These are phyloP conservation scores for Cryptocephalus primarius DNA, from an alignment of 2,888 invertebrate species.

Conservation along the genomic window DNA sequence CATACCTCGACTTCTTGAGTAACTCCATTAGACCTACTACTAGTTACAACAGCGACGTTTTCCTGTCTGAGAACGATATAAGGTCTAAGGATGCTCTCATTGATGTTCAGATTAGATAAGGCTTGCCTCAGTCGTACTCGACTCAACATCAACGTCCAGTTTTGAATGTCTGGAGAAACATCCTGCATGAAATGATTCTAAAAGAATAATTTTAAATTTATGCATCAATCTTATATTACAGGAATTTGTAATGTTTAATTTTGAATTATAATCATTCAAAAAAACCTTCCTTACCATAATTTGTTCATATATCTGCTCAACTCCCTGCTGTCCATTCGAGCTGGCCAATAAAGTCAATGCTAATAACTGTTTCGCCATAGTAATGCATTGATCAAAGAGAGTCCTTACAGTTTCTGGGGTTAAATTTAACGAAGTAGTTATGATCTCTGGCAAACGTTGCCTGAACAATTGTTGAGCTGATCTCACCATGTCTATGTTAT, in stretches of 20 bases:
- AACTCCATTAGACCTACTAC: conserved; percentile 2
- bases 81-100: conserved; percentile 25
- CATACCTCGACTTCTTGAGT: conserved; percentile 15
- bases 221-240: neutral
- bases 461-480: conserved; percentile 29
- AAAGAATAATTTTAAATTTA: conserved; percentile 5
- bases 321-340: conserved; percentile 33
- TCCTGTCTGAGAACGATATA: conserved; percentile 23
- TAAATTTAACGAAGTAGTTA: conserved; percentile 20
- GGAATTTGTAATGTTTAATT: neutral
- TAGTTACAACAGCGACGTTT: neutral
- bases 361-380: conserved; percentile 24
- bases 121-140: conserved; percentile 24
- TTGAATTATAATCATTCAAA: neutral
- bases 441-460: conserved; percentile 28
- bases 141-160: conserved; percentile 28
- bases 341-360: conserved; percentile 29
- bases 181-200: conserved; percentile 28
- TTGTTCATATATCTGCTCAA: conserved; percentile 32
- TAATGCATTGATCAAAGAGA: conserved; percentile 25
- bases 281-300: conserved; percentile 32
- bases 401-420: conserved; percentile 20
- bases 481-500: conserved; percentile 32
- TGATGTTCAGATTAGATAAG: conserved; percentile 24
- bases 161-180: conserved; percentile 28